phyloP scores from a whole-genome alignment of 2,113 vertebrate species.

The Hiodon alosoides region DNA sequence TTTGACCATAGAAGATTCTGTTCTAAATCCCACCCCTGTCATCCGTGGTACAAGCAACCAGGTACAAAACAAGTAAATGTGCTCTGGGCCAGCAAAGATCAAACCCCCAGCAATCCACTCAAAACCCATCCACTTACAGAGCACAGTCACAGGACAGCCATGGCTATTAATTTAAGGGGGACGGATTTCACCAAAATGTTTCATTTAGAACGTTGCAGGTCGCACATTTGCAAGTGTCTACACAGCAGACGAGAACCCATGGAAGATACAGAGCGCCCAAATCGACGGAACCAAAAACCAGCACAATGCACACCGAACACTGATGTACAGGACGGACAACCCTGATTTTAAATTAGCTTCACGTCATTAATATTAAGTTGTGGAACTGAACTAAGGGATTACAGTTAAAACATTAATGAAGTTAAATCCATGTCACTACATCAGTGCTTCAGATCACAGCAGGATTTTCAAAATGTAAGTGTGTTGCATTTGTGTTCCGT shows the following conservation, averaged over 20 bases:
- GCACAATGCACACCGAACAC: neutral
- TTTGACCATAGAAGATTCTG: neutral
- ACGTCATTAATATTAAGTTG: neutral
- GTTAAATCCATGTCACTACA: slow-evolving; percentile 21
- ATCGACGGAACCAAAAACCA: too few relatives aligned
- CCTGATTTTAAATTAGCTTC: neutral
- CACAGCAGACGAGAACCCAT: neutral
- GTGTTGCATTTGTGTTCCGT: slow-evolving; percentile 37
- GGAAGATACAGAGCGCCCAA: neutral
- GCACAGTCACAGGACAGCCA: neutral
- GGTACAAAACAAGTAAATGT: slow-evolving; percentile 2
- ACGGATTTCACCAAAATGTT: neutral
- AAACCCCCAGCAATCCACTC: slow-evolving; percentile 17
- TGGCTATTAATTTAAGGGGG: neutral
- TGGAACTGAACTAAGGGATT: neutral
- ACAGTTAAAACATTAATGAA: slow-evolving; percentile 26
- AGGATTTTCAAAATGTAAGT: slow-evolving; percentile 36
- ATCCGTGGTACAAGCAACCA: neutral
- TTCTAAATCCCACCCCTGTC: neutral
- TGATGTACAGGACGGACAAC: neutral
- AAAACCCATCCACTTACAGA: slow-evolving; percentile 15
- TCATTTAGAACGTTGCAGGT: neutral
- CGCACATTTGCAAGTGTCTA: neutral
- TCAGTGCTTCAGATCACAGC: slow-evolving; percentile 40
- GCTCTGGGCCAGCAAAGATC: slow-evolving; percentile 19